Percentiles rank a stretch among this genome's conserved stretches.
Conservation (phyloP, 2,113 vertebrate genomes). For the Petroica traversi region DNA sequence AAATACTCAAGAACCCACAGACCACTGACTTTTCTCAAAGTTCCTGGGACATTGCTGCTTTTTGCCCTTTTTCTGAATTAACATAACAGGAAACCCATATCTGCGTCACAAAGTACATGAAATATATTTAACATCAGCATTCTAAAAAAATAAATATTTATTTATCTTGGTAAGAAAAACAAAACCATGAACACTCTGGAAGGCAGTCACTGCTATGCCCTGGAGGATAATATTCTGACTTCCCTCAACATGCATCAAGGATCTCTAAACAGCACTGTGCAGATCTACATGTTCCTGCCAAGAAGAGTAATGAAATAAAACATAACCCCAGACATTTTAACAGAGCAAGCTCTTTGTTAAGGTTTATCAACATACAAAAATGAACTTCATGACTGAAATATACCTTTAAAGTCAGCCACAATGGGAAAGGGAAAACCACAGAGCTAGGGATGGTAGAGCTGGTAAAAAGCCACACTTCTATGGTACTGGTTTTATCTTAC, state of each 20-base stretch:
- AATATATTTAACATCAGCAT: slow-evolving; percentile 25
- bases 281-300: background rate
- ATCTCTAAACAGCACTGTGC: background rate
- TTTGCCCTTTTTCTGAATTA: background rate
- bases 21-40: background rate
- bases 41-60: background rate
- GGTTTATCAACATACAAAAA: background rate
- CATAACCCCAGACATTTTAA: background rate
- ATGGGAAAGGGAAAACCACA: background rate
- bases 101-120: background rate
- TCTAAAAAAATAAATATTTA: slow-evolving; percentile 9
- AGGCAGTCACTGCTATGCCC: background rate
- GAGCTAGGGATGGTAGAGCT: background rate
- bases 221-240: background rate
- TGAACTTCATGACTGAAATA: background rate
- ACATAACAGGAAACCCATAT: slow-evolving; percentile 26
- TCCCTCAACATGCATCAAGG: background rate
- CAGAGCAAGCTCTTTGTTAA: background rate
- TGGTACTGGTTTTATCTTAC: background rate
- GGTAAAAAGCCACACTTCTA: background rate
- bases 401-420: background rate
- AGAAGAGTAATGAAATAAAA: background rate
- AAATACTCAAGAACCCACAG: slow-evolving; percentile 12
- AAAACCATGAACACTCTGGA: background rate
- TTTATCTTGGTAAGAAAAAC: background rate